Percentiles rank a stretch among this genome's conserved stretches.
Conservation (phyloP, 2,797 vertebrate genomes). For the Anisognathus igniventris region DNA sequence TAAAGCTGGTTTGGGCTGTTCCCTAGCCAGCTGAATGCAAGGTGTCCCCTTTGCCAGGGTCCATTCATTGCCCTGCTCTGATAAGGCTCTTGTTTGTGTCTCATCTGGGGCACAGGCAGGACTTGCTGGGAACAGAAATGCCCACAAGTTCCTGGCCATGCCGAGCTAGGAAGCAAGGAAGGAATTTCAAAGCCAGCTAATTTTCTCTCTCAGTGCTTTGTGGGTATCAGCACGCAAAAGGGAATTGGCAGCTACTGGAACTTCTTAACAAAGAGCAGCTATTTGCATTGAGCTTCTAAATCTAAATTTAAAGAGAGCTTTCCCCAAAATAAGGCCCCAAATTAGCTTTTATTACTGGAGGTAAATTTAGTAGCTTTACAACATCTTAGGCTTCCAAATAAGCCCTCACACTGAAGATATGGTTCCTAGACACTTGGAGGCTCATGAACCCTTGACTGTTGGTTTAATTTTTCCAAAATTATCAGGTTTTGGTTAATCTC, state of each 20-base stretch:
- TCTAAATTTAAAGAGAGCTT: constrained; percentile 3
- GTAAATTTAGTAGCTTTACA: background rate
- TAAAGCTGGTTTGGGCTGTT: background rate
- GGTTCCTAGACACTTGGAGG: background rate
- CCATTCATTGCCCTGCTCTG: background rate
- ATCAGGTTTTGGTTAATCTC: background rate
- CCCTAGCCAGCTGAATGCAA: background rate
- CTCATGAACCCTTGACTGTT: background rate
- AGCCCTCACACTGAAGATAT: background rate
- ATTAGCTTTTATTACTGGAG: background rate
- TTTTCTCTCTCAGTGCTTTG: background rate
- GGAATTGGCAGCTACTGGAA: background rate
- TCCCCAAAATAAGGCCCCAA: background rate
- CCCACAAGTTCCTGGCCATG: background rate
- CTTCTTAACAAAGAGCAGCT: constrained; percentile 16
- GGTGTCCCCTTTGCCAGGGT: background rate
- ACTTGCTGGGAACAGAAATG: background rate
- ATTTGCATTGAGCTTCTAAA: background rate
- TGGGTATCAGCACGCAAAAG: background rate
- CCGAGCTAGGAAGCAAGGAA: background rate
- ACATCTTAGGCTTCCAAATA: background rate
- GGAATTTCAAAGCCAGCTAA: background rate
- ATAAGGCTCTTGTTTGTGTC: background rate
- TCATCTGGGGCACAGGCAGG: background rate
- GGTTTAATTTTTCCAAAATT: background rate